Evolutionary conservation across 2,797 vertebrate species (phyloP), one percentile per base, ranked within the genome.

Genomic region (Typhlichthys subterraneus): DNA sequence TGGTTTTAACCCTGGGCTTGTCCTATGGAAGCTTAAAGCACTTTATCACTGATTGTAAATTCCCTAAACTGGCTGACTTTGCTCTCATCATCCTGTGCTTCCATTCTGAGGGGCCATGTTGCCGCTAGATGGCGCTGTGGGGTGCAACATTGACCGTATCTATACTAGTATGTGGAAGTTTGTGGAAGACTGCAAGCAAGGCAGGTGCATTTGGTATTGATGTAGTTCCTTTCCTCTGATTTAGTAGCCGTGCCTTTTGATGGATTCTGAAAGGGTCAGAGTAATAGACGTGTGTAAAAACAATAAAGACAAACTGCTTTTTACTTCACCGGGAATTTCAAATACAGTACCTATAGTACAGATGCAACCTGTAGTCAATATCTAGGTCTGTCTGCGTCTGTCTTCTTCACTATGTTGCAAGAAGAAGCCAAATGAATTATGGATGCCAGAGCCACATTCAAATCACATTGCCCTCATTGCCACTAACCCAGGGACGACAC

Each of bases 51-150:
- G 49, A 23, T 45, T 59, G 47, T 52, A 8, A 61, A 11, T 55
- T 5, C 12, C 12, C 45, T 45, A 31, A 52, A 62, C 55, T 52
- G 42, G 15, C 48, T 46, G 13, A 17, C 56, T n/a, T 15, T 61
- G 65, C 12, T 15, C 51, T 17, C 29, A 65, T 51, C 56, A 31
- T 7, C 4, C 23, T 48, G 29, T 3, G 69, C 12, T 57, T 47
- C 69, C 33, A 15, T 59, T 46, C 58, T 31, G 5, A 13, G 29
- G 51, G 11, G 5, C 2, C 7, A 7, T 13, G 0, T 9, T 0
- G 42, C 85, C 92, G 90, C 84, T 90, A 90, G 92, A 88, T 92
- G 91, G 91, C 74, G 90, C 89, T 91, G 88, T 88, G 77, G 78
- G 59, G 80, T 74, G 70, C 72, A 67, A 31, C 61, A 73, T 88